Percentiles rank a stretch among this genome's conserved stretches.
These are phyloP conservation scores for Oxycera nigricornis DNA, from an alignment of 2,888 invertebrate species.

Conservation along the genomic window DNA sequence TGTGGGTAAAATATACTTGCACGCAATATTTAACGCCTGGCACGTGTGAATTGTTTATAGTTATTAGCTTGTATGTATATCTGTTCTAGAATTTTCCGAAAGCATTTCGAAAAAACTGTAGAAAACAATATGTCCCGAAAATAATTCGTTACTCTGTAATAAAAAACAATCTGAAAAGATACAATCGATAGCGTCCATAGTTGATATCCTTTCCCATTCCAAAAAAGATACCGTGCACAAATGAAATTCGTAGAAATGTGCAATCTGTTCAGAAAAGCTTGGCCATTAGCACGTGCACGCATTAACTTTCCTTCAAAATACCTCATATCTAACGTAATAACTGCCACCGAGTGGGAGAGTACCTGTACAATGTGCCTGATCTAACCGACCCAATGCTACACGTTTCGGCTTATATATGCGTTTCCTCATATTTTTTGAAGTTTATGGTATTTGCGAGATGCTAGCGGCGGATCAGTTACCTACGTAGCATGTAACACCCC, in stretches of 20 bases:
- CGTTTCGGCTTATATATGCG: constrained; percentile 36
- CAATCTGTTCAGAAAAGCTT: constrained; percentile 49
- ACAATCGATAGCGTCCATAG: not conserved
- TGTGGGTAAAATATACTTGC: no score
- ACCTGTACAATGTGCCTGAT: not conserved
- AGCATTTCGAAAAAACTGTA: no score
- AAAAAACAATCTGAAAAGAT: no score
- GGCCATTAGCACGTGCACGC: constrained; percentile 62
- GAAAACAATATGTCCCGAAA: no score
- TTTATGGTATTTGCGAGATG: constrained; percentile 43
- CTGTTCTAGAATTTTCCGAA: no score
- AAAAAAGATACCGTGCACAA: not conserved
- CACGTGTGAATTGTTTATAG: no score
- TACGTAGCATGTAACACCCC: not conserved
- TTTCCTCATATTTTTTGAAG: constrained; percentile 45
- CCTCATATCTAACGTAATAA: constrained; percentile 2
- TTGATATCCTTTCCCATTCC: not conserved
- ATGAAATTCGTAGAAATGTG: constrained; percentile 30
- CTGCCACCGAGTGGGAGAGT: not conserved
- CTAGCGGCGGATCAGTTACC: constrained; percentile 7
- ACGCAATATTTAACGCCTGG: no score
- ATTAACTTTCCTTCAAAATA: constrained; percentile 51
- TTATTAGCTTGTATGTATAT: no score
- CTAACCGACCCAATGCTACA: not conserved
- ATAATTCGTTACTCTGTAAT: no score